Conservation (phyloP, 2,113 vertebrate species). For the Festucalex cinctus region DNA sequence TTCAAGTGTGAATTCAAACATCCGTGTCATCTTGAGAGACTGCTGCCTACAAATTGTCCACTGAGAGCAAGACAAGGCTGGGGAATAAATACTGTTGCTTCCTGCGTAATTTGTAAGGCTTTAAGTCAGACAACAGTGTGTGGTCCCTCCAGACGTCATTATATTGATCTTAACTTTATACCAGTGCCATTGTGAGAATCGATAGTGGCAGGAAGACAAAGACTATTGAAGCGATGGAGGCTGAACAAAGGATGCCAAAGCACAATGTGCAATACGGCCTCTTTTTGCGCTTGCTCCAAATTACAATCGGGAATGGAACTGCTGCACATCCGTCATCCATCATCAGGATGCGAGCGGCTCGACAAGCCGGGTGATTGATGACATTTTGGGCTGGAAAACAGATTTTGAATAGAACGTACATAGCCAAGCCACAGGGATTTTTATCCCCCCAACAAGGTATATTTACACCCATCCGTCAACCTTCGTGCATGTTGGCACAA, state of each 20-base stretch:
- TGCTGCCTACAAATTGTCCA: constrained; percentile 33
- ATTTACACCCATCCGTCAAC: constrained; percentile 43
- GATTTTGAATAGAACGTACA: constrained; percentile 36
- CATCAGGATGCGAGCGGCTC: constrained; percentile 12
- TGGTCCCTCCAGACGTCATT: constrained; percentile 37
- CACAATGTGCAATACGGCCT: constrained; percentile 3
- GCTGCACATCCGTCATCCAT: constrained; percentile 32
- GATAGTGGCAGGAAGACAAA: constrained; percentile 42
- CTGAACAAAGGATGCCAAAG: constrained; percentile 33
- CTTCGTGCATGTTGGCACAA: constrained; percentile 26
- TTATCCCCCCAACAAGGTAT: constrained; percentile 18
- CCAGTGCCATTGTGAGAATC: constrained; percentile 34
- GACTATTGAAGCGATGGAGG: constrained; percentile 32
- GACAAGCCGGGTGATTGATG: constrained; percentile 46
- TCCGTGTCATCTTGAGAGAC: constrained; percentile 25
- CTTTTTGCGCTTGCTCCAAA: constrained; percentile 19
- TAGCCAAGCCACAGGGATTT: constrained; percentile 31
- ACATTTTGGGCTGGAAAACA: constrained; percentile 23
- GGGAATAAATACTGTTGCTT: constrained; percentile 25
- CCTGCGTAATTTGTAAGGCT: constrained; percentile 43
- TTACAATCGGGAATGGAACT: constrained; percentile 27
- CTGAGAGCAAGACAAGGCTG: constrained; percentile 36
- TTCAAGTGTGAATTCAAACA: constrained; percentile 22
- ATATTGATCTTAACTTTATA: constrained; percentile 46
- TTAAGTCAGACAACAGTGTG: constrained; percentile 22